phyloP scores from a whole-genome alignment of 2,113 vertebrate genomes.

The Carassius carassius region DNA sequence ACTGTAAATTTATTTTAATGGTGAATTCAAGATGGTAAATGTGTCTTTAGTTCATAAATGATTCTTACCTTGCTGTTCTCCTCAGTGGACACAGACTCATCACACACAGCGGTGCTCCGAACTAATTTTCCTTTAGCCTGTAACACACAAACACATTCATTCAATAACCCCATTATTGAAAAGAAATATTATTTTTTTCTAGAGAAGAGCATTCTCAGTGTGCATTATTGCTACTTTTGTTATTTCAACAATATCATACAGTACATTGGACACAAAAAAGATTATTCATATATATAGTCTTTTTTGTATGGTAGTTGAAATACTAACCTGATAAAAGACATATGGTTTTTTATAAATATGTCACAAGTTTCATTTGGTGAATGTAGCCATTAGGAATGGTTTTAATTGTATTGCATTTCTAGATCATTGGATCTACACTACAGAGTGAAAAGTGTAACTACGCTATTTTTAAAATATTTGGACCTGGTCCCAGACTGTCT shows the following conservation, averaged over 20 bases:
- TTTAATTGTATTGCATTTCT: constrained; percentile 33
- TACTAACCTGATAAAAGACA: not conserved
- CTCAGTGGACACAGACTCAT: constrained; percentile 78
- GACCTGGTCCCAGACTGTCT: not conserved
- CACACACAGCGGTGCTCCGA: constrained; percentile 87
- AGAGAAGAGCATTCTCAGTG: not conserved
- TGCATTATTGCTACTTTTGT: not conserved
- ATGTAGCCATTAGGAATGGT: not conserved
- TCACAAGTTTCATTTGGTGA: not conserved
- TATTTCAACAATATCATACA: not conserved
- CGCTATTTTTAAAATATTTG: constrained; percentile 21
- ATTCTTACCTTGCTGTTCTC: constrained; percentile 82
- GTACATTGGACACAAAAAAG: not conserved
- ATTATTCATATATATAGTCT: not conserved
- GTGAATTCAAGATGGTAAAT: not conserved
- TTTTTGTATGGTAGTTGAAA: not conserved
- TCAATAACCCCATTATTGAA: not conserved
- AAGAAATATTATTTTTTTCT: not conserved
- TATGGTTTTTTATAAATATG: not conserved
- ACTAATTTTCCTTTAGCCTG: constrained; percentile 90
- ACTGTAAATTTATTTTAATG: not conserved
- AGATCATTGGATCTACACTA: not conserved
- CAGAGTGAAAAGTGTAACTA: constrained; percentile 23
- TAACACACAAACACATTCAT: constrained; percentile 57
- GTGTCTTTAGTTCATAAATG: not conserved